Percentiles rank a stretch among this genome's conserved stretches.
Evolutionary conservation across 2,888 invertebrate genomes (phyloP).

Genomic region (Caenorhabditis japonica): DNA sequence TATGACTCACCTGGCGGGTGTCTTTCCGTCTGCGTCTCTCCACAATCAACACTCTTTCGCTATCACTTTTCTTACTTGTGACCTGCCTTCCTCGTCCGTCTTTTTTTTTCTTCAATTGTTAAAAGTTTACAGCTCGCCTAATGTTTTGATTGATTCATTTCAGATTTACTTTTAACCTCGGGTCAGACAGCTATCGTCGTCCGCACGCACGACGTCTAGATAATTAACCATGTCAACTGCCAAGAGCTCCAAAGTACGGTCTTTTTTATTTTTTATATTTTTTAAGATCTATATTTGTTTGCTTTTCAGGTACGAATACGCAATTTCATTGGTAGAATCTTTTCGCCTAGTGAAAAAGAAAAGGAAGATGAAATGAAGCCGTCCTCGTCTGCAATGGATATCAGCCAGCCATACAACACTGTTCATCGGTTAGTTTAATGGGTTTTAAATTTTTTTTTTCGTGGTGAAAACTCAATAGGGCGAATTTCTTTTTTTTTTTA

Average conservation of each 20-base stretch:
- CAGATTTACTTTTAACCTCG: constrained; percentile 39
- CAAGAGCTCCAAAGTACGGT: constrained; percentile 48
- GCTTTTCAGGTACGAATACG: constrained; percentile 64
- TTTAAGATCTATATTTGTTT: background rate
- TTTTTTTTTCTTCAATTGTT: constrained; percentile 31
- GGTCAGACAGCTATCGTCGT: constrained; percentile 19
- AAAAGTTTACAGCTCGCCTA: no score
- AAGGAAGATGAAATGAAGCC: constrained; percentile 55
- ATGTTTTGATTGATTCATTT: background rate
- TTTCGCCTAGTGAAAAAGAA: constrained; percentile 64
- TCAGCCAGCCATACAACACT: constrained; percentile 74
- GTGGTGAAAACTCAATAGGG: no score
- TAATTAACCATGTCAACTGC: constrained; percentile 50
- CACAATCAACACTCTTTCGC: constrained; percentile 17
- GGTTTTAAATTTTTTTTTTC: no score
- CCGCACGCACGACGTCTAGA: constrained; percentile 7
- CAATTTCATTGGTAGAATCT: constrained; percentile 62
- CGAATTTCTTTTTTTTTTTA: background rate
- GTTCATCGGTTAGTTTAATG: constrained; percentile 59
- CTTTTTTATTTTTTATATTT: background rate
- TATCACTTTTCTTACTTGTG: constrained; percentile 47
- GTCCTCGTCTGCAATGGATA: constrained; percentile 66
- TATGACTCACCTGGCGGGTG: constrained; percentile 37
- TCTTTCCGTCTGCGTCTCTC: constrained; percentile 25
- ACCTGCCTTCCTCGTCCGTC: constrained; percentile 20